These are phyloP conservation scores for Tauraco hartlaubi DNA, from an alignment of 2,797 vertebrate species.

Conservation along the genomic window DNA sequence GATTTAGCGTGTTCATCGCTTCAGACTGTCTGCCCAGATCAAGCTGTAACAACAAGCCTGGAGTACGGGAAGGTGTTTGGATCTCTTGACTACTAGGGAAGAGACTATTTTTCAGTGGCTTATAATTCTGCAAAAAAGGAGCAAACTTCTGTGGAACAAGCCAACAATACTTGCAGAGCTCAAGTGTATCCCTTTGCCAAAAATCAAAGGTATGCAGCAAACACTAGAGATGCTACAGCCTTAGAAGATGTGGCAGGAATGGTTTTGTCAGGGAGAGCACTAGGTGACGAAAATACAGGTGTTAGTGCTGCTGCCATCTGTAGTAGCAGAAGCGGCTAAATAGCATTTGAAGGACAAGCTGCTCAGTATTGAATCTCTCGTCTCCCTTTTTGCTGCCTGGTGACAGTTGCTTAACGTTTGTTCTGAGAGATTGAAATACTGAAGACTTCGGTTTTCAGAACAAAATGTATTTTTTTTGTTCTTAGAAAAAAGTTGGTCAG, in stretches of 20 bases:
- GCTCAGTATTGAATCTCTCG: neutral
- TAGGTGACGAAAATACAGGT: neutral
- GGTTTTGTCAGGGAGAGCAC: neutral
- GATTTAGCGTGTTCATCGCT: rapidly evolving
- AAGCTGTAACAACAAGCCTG: neutral
- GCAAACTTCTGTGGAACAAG: neutral
- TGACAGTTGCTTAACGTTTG: neutral
- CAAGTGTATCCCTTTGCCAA: neutral
- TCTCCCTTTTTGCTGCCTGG: neutral
- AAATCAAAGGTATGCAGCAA: neutral
- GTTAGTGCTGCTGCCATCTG: neutral
- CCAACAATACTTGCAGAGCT: neutral
- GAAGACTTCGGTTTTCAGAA: neutral
- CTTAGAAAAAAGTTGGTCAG: neutral
- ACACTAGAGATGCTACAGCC: neutral
- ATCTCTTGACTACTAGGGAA: neutral
- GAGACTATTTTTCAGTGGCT: neutral
- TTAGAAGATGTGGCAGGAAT: neutral
- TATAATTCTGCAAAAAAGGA: neutral
- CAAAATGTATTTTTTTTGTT: neutral
- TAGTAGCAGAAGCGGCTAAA: neutral
- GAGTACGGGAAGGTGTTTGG: neutral
- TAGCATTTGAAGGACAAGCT: constrained; percentile 37
- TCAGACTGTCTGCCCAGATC: neutral
- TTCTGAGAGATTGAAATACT: neutral